These are phyloP conservation scores for Drusus annulatus DNA, from an alignment of 1,140 invertebrate species.

Conservation along the genomic window DNA sequence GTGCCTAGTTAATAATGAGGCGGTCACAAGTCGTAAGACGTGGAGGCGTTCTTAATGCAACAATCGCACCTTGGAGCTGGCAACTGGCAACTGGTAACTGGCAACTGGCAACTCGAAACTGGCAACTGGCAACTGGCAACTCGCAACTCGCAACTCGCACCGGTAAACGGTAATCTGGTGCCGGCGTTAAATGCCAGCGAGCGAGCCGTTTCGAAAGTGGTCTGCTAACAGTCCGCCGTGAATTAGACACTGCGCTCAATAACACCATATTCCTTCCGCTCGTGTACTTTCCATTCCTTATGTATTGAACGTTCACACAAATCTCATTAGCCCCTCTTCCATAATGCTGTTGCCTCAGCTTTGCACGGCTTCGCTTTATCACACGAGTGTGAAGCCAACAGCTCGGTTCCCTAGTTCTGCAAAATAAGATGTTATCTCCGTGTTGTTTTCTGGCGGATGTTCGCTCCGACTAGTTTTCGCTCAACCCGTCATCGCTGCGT, in stretches of 20 bases:
- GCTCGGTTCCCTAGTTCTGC: too few species aligned
- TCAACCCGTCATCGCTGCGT: background rate
- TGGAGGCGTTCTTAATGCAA: background rate
- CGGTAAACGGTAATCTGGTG: background rate
- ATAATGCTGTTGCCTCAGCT: constrained; percentile 5
- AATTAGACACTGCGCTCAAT: constrained; percentile 25
- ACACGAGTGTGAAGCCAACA: background rate
- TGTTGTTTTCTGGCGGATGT: background rate
- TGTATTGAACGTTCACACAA: background rate
- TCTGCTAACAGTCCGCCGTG: background rate
- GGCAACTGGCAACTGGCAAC: too few species aligned
- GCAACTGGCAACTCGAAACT: too few species aligned
- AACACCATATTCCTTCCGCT: constrained; percentile 19
- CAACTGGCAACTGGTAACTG: too few species aligned
- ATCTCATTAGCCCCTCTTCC: constrained; percentile 27
- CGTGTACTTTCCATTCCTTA: constrained; percentile 28
- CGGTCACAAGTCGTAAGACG: background rate
- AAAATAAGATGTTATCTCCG: background rate
- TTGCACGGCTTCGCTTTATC: background rate
- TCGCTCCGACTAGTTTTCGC: background rate
- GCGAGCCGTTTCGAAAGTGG: constrained; percentile 20
- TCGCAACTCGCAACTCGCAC: too few species aligned
- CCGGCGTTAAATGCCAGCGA: constrained; percentile 11
- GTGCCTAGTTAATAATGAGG: background rate
- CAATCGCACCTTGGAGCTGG: background rate